A percentile compares a stretch with the other conserved stretches of the same genome.
These are phyloP conservation scores for Galaxea fascicularis DNA, from an alignment of 92 coral and sea anemone genomes.

Conservation along the genomic window DNA sequence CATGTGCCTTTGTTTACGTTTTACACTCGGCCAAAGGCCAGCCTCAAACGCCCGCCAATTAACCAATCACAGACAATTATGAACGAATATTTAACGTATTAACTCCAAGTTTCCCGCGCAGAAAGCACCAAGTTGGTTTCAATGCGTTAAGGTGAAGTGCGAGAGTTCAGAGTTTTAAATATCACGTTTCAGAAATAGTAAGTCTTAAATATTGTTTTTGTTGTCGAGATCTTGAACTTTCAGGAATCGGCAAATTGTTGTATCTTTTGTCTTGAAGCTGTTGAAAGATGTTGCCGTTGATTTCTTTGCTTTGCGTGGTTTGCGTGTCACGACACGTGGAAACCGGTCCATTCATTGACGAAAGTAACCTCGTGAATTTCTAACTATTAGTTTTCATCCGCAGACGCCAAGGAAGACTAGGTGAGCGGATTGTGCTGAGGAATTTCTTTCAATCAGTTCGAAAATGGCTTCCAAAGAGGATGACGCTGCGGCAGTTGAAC, in stretches of 20 bases:
- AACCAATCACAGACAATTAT: constrained; percentile 24
- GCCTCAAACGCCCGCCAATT: neutral
- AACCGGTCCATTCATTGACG: constrained; percentile 11
- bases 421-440: neutral
- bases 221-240: neutral
- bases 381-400: neutral
- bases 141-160: neutral
- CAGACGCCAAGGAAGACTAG: constrained; percentile 5
- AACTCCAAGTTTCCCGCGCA: constrained; percentile 35
- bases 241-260: neutral
- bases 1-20: constrained; percentile 23
- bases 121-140: neutral
- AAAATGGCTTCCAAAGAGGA: constrained; percentile 43
- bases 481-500: constrained; percentile 68
- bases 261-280: neutral
- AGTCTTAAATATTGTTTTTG: neutral
- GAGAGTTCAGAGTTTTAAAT: neutral
- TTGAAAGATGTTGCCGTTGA: neutral
- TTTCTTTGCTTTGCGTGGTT: neutral
- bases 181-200: constrained; percentile 13
- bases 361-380: neutral
- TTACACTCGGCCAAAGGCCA: constrained; percentile 16
- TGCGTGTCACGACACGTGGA: constrained; percentile 45
- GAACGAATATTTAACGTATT: constrained; percentile 25
- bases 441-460: neutral